A percentile compares a stretch with the other conserved stretches of the same genome.
phyloP scores from a whole-genome alignment of 2,797 vertebrate species.

The Nyctibius grandis region DNA sequence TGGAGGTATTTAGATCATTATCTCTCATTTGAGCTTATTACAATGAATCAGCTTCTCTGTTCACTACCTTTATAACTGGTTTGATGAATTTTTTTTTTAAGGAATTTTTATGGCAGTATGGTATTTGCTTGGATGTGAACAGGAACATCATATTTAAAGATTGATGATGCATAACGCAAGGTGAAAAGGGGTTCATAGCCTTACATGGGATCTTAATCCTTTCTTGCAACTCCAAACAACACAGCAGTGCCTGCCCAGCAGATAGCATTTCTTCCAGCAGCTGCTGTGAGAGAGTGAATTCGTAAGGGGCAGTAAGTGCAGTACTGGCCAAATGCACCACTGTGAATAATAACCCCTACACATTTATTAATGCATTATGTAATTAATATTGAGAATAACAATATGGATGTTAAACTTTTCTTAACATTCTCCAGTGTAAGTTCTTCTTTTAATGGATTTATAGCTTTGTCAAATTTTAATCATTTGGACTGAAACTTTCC shows the following conservation, averaged over 20 bases:
- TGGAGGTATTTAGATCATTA: constrained; percentile 46
- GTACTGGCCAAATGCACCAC: neutral
- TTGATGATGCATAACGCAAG: constrained; percentile 29
- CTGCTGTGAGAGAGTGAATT: constrained; percentile 22
- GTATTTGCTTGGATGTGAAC: constrained; percentile 12
- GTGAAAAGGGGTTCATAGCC: constrained; percentile 33
- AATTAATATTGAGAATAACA: constrained; percentile 40
- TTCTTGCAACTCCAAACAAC: constrained; percentile 19
- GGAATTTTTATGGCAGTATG: neutral
- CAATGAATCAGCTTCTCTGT: neutral
- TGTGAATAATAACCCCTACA: constrained; percentile 3
- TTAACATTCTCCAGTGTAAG: neutral
- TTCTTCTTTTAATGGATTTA: constrained; percentile 32
- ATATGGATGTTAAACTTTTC: constrained; percentile 9
- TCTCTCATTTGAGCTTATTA: constrained; percentile 50
- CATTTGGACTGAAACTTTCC: neutral
- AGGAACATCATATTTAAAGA: constrained; percentile 7
- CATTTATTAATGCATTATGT: constrained; percentile 25
- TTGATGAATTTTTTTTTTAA: neutral
- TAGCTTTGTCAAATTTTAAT: constrained; percentile 34
- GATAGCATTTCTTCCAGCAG: constrained; percentile 42
- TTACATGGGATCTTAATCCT: neutral
- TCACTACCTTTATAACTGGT: neutral
- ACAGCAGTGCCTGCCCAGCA: constrained; percentile 23
- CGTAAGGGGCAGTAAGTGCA: neutral